Base-by-base conservation (phyloP, 2,888 invertebrate species). In the Tenthredo scrophulariae region DNA sequence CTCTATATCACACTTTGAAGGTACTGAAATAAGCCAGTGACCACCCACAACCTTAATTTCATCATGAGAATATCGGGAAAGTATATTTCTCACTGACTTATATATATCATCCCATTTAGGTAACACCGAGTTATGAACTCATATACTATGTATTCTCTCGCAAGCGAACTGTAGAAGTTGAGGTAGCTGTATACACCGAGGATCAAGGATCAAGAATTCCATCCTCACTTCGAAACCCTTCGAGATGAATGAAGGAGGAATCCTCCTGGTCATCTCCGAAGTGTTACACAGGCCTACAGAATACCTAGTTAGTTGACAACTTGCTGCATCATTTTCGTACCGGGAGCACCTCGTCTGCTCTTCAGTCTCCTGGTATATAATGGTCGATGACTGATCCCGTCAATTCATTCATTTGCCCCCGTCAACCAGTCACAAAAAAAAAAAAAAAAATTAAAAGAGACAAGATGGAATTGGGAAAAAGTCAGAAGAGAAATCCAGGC, bases 231-330 rank as follows among this genome's bases (percentile, higher is more conserved):
- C n/a, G 15, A n/a, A 13, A 54, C 15, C 18, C 22, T 54, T 54
- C 6, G 77, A 77, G 88, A 90, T 90, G 91, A 91, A 91, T 91
- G 91, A 91, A 91, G 88, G 83, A 89, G 89, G 90, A 91, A 91
- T 90, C 88, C 88, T 90, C 91, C 90, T 89, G 91, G 91, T 91
- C 91, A 91, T 91, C 91, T 91, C 88, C 90, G 88, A 86, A 87
- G 87, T 86, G 88, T 88, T 40, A 40, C 37, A 37, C 22, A n/a
- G 58, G 6, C 1, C 18, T 22, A 79, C 58, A 84, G 62, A 79
- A 84, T 79, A 33, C 65, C 58, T 50, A 67, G 67, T 67, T 50
- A 77, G 77, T 79, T 62, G 79, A 75, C 84, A 37, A 77, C 65
- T 46, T 84, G 84, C 84, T 79, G 89, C 89, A 89, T 89, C 88